Evolutionary conservation across 2,113 vertebrate species (phyloP), one percentile per base, ranked within the genome.

Genomic region (Semicossyphus pulcher): DNA sequence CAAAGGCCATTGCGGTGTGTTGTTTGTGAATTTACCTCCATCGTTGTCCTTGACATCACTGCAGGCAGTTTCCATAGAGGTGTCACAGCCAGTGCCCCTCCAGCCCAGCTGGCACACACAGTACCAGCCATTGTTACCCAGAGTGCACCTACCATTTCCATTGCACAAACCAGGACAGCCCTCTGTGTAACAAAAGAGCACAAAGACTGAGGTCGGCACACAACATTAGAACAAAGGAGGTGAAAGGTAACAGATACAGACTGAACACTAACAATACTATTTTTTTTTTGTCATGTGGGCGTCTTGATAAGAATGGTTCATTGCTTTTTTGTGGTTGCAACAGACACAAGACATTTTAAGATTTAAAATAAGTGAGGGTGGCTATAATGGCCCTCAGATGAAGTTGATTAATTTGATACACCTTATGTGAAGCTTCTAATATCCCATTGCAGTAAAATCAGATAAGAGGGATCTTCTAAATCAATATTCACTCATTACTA

Each of bases 81-180:
- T 99, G 84, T 99, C 97, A 18, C 98, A 99, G 86, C 97, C 97
- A 0, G 91, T 88, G 82, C 98, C 98, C 91, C 98, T 95, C 98
- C 98, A 99, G 89, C 98, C 98, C 92, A 98, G 95, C 93, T 98
- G 96, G 91, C 98, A 99, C 88, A 98, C 95, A 1, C 98, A 99
- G 91, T 96, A 97, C 98, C 98, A 99, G 83, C 97, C 97, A 4
- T 94, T 95, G 92, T 96, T 92, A 92, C 97, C 98, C 94, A 99
- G 93, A 44, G 97, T 98, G 90, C 98, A 99, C 91, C 96, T 95
- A 91, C 98, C 98, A 2, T 99, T 99, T 69, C 96, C 97, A 5
- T 97, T 99, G 80, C 98, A 99, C 91, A 99, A 90, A 71, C 97
- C 97, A 11, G 97, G 98, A 66, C 98, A 99, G 76, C 98, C 98